These are phyloP conservation scores for Sarcophilus harrisii DNA, from an alignment of 2,797 vertebrate species.

Conservation along the genomic window DNA sequence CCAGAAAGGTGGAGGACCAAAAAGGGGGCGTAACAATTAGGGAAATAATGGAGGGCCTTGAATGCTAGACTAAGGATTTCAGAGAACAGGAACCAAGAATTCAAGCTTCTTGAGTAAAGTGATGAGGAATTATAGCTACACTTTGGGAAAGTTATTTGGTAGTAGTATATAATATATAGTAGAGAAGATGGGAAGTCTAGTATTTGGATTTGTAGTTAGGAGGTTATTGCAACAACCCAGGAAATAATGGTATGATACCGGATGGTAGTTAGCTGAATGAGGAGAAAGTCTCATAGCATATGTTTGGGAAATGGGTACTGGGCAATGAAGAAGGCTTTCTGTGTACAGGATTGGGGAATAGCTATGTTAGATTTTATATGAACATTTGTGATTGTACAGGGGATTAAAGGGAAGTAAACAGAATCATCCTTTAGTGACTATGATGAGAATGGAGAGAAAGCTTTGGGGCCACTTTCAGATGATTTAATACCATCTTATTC, in stretches of 20 bases:
- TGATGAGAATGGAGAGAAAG: background rate
- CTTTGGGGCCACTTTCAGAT: conserved; percentile 25
- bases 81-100: background rate
- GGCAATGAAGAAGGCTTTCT: too few relatives aligned
- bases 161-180: background rate
- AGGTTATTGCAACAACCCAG: background rate
- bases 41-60: too few relatives aligned
- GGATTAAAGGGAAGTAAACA: background rate
- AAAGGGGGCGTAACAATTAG: too few relatives aligned
- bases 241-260: background rate
- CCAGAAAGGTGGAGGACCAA: background rate
- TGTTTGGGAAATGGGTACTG: too few relatives aligned
- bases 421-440: background rate
- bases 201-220: background rate
- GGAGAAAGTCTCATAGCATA: background rate
- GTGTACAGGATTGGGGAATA: too few relatives aligned
- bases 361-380: too few relatives aligned
- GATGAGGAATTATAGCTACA: background rate
- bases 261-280: background rate
- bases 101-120: background rate
- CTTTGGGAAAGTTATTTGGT: too few relatives aligned
- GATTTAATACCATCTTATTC: conserved; percentile 49
- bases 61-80: background rate
- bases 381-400: too few relatives aligned
- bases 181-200: background rate